Base-by-base conservation (phyloP, 2,888 invertebrate species). In the Unio delphinus region DNA sequence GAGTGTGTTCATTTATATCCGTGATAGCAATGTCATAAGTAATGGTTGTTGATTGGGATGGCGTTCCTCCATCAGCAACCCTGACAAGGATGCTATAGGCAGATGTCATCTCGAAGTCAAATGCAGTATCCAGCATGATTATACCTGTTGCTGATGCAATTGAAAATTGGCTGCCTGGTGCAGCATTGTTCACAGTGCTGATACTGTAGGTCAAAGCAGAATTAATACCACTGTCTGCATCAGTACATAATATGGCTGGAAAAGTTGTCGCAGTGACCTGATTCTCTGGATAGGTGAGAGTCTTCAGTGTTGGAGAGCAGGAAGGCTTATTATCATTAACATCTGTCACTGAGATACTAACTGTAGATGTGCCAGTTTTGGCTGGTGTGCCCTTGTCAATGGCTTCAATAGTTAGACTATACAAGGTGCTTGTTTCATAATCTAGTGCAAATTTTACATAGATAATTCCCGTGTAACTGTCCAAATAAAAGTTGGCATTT, bases 291-390 rank as follows among this genome's bases (percentile, higher is more conserved):
- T 73, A 78, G 11, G 65, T 70, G 15, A 83, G 78, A 0, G 78
- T 70, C 63, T 81, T 81, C 4, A 80, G 64, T 11, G 64, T 66
- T 11, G 73, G 75, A 17, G 63, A 72, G 69, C 84, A 85, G 11
- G 68, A 65, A 11, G 86, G 85, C 1, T 66, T 59, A 64, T 82
- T 76, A 61, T 84, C 97, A 90, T 98, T 98, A 63, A 96, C 94
- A 90, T 98, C 98, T 85, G 95, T 94, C 68, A 98, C 92, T 83
- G 94, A 94, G 78, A 98, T 94, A 80, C 94, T 94, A 20, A 97
- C 94, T 34, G 95, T 90, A 3, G 96, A 96, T 83, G 95, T 95
- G 0, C 96, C 94, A 68, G 69, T 76, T 55, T 65, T 65, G 0
- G 74, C 68, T 54, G 80, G 45, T 28, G 75, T 58, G 17, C 77